A percentile compares a stretch with the other conserved stretches of the same genome.
Conservation (phyloP, 2,113 vertebrate genomes). For the Etheostoma spectabile region DNA sequence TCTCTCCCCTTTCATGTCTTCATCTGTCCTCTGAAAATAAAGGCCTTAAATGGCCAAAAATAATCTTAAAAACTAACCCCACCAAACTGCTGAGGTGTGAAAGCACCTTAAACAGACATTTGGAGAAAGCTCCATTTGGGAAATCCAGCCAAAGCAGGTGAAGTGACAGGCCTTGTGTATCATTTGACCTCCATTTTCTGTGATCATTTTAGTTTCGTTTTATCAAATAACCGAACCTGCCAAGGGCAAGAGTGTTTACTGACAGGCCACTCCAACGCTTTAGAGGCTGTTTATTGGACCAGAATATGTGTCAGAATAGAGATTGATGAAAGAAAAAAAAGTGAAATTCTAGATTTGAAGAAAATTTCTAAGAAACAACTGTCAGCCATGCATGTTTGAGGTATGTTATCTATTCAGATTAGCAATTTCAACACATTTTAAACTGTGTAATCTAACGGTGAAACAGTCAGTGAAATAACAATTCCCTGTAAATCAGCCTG, state of each 20-base stretch:
- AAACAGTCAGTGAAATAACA: slow-evolving; percentile 7
- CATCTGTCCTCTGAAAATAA: too few species aligned
- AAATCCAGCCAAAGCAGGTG: slow-evolving; percentile 14
- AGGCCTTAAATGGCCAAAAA: too few species aligned
- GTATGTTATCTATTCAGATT: slow-evolving; percentile 19
- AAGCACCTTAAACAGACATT: background rate
- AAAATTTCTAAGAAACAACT: background rate
- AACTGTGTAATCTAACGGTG: background rate
- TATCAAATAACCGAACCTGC: slow-evolving; percentile 37
- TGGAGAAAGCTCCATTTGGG: slow-evolving; percentile 15
- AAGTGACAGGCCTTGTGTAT: background rate
- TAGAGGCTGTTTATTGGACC: slow-evolving; percentile 36
- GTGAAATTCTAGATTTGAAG: background rate
- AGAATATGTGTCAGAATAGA: slow-evolving; percentile 24
- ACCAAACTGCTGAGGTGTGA: too few species aligned
- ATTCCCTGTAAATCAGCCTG: background rate
- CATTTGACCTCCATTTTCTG: slow-evolving; percentile 6
- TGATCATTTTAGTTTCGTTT: slow-evolving; percentile 31
- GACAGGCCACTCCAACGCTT: slow-evolving; percentile 19
- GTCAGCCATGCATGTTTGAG: slow-evolving; percentile 14
- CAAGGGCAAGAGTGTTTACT: slow-evolving; percentile 7
- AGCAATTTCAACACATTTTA: slow-evolving; percentile 21
- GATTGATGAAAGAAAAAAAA: slow-evolving; percentile 24
- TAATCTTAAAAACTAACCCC: too few species aligned
- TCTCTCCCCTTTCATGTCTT: too few species aligned